A percentile compares a stretch with the other conserved stretches of the same genome.
Evolutionary conservation across 2,888 invertebrate species (phyloP).

Genomic region (Portevinia maculata): DNA sequence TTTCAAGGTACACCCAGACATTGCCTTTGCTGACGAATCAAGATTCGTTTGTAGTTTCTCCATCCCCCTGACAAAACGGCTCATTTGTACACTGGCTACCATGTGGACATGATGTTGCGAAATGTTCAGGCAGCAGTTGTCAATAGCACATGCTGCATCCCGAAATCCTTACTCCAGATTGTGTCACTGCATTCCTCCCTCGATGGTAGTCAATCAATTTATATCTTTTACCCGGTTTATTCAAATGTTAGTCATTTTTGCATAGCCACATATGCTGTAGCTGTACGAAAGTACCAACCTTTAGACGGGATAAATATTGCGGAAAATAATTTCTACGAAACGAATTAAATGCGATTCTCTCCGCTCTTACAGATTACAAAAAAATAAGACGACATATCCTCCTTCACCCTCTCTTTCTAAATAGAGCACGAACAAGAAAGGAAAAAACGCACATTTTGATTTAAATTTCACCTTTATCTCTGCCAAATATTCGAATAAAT

Average conservation of each 20-base stretch:
- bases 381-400: no score
- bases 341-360: slow-evolving; percentile 38
- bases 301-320: slow-evolving; percentile 51
- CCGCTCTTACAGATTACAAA: slow-evolving; percentile 5
- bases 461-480: slow-evolving; percentile 74
- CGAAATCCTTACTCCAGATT: slow-evolving; percentile 34
- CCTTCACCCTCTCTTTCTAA: background rate
- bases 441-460: slow-evolving; percentile 62
- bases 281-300: slow-evolving; percentile 30
- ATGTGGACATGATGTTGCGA: slow-evolving; percentile 73
- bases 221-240: slow-evolving; percentile 65
- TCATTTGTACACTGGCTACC: slow-evolving; percentile 69
- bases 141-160: slow-evolving; percentile 67
- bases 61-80: slow-evolving; percentile 1
- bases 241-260: slow-evolving; percentile 65
- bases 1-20: slow-evolving; percentile 35
- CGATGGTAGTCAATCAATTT: slow-evolving; percentile 72
- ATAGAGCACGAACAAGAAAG: slow-evolving; percentile 21
- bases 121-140: slow-evolving; percentile 71
- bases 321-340: slow-evolving; percentile 43
- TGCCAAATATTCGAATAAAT: slow-evolving; percentile 73
- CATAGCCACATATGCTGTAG: slow-evolving; percentile 58
- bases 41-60: slow-evolving; percentile 26
- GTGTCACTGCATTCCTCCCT: slow-evolving; percentile 52
- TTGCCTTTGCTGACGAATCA: slow-evolving; percentile 55